Conservation (phyloP, 2,797 vertebrate species). For the Calcarius lapponicus region DNA sequence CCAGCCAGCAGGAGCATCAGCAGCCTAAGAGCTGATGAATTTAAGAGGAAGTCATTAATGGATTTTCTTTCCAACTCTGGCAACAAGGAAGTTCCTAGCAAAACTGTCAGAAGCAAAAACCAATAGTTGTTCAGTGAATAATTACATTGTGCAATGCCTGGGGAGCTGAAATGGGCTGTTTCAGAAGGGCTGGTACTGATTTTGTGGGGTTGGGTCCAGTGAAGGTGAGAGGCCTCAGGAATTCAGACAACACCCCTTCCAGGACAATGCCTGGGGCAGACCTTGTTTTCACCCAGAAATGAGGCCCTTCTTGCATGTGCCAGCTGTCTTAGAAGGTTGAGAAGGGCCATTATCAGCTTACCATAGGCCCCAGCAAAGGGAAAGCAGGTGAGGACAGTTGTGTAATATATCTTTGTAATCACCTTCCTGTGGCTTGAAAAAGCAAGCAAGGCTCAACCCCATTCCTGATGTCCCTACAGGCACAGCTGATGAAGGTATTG, state of each 20-base stretch:
- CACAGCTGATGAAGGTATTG: not conserved
- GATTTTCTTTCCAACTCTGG: not conserved
- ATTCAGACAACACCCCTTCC: not conserved
- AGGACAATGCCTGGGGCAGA: not conserved
- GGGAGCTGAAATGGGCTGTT: not conserved
- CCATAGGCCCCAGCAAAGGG: not conserved
- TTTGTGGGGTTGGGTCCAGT: not conserved
- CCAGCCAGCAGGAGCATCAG: not conserved
- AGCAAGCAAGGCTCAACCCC: not conserved
- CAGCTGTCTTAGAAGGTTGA: not conserved
- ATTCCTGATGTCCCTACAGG: not conserved
- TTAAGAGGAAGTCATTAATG: not conserved
- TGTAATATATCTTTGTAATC: not conserved
- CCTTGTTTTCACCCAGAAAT: not conserved
- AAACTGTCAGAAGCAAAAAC: not conserved
- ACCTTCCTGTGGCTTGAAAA: not conserved
- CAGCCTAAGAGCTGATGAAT: not conserved
- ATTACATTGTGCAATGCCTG: not conserved
- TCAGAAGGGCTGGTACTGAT: not conserved
- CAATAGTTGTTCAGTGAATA: not conserved
- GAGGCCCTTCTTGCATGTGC: not conserved
- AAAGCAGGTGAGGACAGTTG: not conserved
- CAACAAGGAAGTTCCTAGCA: slow-evolving; percentile 30
- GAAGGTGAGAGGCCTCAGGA: not conserved
- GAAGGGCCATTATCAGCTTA: not conserved